Conservation (phyloP, 2,888 invertebrate species). For the Thereva nobilitata region DNA sequence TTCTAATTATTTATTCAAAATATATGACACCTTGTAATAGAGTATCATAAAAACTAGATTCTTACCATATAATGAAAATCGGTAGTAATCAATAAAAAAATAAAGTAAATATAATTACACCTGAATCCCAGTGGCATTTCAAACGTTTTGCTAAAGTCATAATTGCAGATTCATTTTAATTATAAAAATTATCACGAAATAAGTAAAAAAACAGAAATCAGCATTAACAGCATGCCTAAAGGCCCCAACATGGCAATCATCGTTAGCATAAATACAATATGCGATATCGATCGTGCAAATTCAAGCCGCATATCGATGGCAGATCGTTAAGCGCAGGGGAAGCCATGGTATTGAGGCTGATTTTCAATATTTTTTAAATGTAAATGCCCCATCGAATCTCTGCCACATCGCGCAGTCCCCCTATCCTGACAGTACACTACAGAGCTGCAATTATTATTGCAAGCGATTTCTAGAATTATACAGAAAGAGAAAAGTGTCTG, state of each 20-base stretch:
- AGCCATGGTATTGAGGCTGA: constrained; percentile 10
- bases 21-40: no score
- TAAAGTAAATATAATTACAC: no score
- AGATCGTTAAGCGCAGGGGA: constrained; percentile 11
- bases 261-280: not conserved
- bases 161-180: constrained; percentile 21
- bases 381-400: not conserved
- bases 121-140: no score
- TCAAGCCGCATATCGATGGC: not conserved
- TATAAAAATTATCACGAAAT: constrained; percentile 23
- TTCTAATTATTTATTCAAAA: no score
- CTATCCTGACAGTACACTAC: no score
- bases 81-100: no score
- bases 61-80: no score
- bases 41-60: no score
- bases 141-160: not conserved
- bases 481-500: constrained; percentile 26
- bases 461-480: constrained; percentile 2
- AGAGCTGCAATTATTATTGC: no score
- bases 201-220: not conserved
- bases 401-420: no score
- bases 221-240: not conserved
- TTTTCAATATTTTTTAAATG: constrained; percentile 26
- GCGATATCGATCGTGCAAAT: constrained; percentile 13
- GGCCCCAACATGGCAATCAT: constrained; percentile 10